phyloP scores from a whole-genome alignment of 2,113 vertebrate genomes.

The Hyperopisus bebe region DNA sequence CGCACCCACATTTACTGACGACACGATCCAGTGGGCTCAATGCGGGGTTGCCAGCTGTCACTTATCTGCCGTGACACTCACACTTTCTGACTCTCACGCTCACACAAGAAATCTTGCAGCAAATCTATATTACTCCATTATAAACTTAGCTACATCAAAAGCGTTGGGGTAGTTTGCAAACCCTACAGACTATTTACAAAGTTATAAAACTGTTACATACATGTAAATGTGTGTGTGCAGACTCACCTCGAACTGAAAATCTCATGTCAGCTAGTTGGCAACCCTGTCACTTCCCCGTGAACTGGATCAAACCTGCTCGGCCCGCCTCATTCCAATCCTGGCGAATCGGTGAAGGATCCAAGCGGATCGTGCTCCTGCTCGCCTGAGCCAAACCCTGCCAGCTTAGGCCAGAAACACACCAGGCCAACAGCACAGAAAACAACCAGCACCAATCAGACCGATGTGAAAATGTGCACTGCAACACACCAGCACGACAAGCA shows the following conservation, averaged over 20 bases:
- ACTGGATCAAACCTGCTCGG: background rate
- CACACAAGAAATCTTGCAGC: background rate
- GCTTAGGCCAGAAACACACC: background rate
- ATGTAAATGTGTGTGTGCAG: background rate
- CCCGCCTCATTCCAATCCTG: background rate
- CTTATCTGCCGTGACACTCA: background rate
- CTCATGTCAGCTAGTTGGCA: background rate
- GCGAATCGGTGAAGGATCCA: background rate
- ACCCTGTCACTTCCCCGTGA: background rate
- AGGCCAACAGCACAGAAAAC: background rate
- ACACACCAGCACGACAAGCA: background rate
- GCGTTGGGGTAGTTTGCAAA: background rate
- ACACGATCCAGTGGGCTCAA: background rate
- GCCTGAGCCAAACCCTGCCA: background rate
- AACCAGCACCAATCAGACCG: background rate
- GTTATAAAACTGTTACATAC: background rate
- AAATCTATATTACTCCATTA: background rate
- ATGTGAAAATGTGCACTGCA: background rate
- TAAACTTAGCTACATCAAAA: background rate
- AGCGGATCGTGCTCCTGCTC: background rate
- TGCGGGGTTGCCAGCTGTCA: background rate
- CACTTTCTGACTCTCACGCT: background rate
- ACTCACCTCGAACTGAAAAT: background rate
- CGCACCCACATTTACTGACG: background rate
- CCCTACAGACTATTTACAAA: background rate